Percentiles rank a stretch among this genome's conserved stretches.
Conservation (phyloP, 2,888 invertebrate species). For the Idaea dimidiata region DNA sequence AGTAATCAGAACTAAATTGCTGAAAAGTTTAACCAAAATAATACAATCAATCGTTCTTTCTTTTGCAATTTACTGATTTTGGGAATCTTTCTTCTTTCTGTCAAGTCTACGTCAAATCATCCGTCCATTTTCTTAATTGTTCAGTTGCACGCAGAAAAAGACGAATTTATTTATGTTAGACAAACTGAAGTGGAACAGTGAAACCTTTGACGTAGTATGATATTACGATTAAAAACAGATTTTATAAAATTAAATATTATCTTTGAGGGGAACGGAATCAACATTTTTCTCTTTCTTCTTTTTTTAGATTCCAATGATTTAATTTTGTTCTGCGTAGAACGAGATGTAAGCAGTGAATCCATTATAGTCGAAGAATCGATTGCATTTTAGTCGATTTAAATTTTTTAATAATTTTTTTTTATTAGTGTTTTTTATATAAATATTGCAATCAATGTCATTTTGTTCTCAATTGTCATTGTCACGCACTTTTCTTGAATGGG, state of each 20-base stretch:
- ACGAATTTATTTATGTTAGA: background rate
- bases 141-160: slow-evolving; percentile 7
- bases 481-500: no score
- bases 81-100: slow-evolving; percentile 19
- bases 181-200: no score
- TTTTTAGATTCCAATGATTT: no score
- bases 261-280: no score
- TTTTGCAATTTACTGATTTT: slow-evolving; percentile 55
- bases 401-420: background rate
- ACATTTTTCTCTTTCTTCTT: no score
- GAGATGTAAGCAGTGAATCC: background rate
- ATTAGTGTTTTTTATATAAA: no score
- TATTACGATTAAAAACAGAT: no score
- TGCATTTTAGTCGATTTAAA: background rate
- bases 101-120: slow-evolving; percentile 8
- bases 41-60: slow-evolving; percentile 57
- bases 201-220: no score
- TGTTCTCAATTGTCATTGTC: background rate
- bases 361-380: background rate
- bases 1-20: slow-evolving; percentile 43
- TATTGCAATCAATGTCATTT: background rate
- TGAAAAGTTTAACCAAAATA: slow-evolving; percentile 50
- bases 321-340: background rate
- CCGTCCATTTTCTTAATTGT: slow-evolving; percentile 13
- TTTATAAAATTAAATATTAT: no score